Base-by-base conservation (phyloP, 2,888 invertebrate species). In the Drosophila buzzatii region DNA sequence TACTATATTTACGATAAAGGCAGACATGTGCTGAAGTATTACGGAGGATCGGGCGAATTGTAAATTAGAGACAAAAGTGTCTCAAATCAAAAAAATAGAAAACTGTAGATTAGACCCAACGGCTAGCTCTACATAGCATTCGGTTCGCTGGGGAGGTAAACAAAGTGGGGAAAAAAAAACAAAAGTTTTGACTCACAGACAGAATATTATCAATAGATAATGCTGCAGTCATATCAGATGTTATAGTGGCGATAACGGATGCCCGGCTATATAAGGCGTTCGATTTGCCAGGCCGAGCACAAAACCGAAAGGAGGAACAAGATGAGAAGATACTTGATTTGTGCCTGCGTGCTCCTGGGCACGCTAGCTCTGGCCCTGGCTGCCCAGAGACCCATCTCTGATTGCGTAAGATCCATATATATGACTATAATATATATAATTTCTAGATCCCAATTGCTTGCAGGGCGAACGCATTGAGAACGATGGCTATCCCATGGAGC, bases 401-500 rank as follows among this genome's bases (percentile, higher is more conserved):
- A 91, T 78, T 90, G 91, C 70, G 90, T 91, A 82, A 82, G 82
- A 70, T 9, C 27, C 45, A n/a, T 6, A 7, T 6, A 7, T 3
- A 8, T 4, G 4, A 12, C 14, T 5, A 9, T n/a, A n/a, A n/a
- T n/a, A n/a, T n/a, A n/a, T n/a, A n/a, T 16, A 14, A 47, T 14
- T 27, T 4, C 4, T 10, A 39, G 8, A n/a, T 6, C 12, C 18
- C 0, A 14, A 8, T n/a, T 47, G 8, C 35, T 27, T 42, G 9
- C 18, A 91, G 91, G 85, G 83, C n/a, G 87, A 87, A 35, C 91
- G 91, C 20, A 91, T 91, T 16, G 60, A 61, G 20, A 51, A 83
- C 27, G 81, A 92, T 87, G 91, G 91, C 27, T 97, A 96, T 91
- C 94, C 94, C 0, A 94, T 96, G 0, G 96, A 97, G 91, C 94